Evolutionary conservation across 2,888 invertebrate species (phyloP), one percentile per base, ranked within the genome.

Genomic region (Ceratothoa steindachneri): DNA sequence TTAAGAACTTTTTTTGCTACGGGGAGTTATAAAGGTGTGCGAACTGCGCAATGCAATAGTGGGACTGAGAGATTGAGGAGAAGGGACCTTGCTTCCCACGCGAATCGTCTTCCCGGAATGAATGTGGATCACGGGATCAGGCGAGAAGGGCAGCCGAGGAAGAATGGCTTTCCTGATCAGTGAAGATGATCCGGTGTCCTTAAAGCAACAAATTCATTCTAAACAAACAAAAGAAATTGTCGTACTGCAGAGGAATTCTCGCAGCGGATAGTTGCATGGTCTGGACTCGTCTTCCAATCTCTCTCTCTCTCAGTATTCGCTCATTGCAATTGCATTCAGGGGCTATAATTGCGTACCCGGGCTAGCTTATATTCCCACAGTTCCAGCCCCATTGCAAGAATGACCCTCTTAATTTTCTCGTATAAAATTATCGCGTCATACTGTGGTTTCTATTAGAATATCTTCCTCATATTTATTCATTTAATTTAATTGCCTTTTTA

Each of bases 401-500:
- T 41, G 41, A 41, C 7, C 5, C 41, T 19, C 5, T 55, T 55
- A 7, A 19, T 55, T 55, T 55, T 19, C 24, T 55, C 19, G 55
- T 5, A 55, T 7, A 22, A 19, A 55, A 55, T 60, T 60, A 60
- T 12, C 22, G 27, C 27, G 60, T 60, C 60, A 24, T 24, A 60
- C 12, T 60, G 60, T 60, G 60, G 60, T 60, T 60, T 24, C 24
- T 22, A 1, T 24, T 24, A 12, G 12, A 24, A 24, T 24, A 22
- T 60, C 22, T 2, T 60, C 22, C 24, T 24, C 60, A 1, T 60
- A 60, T 60, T 60, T 60, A 60, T 60, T 60, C 60, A 24, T 22
- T 22, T 60, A 60, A 24, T 60, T 60, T 60, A 60, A 60, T 60
- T 60, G 24, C 60, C 60, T 60, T 24, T 60, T 60, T 15, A 60